These are phyloP conservation scores for Phocoena sinus DNA, from an alignment of 2,113 vertebrate genomes.

Conservation along the genomic window DNA sequence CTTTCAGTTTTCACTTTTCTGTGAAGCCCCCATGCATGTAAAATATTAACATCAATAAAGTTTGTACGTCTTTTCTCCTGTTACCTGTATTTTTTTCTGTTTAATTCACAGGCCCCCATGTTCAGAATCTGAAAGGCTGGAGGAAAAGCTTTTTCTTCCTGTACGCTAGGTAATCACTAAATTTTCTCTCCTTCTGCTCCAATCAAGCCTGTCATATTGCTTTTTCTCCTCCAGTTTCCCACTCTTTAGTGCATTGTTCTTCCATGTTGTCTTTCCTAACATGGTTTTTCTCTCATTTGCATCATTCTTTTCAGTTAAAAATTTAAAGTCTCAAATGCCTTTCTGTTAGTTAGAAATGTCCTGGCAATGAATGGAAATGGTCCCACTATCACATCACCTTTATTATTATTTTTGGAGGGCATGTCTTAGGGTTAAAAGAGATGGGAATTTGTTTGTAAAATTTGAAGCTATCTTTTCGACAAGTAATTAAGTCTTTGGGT, in stretches of 20 bases:
- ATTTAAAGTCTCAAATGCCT: neutral
- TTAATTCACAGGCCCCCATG: neutral
- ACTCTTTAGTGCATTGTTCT: neutral
- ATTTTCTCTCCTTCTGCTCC: neutral
- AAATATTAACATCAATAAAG: neutral
- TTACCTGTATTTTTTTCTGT: neutral
- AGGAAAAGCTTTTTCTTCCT: neutral
- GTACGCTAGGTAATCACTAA: neutral
- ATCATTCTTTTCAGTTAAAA: neutral
- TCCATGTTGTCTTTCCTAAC: neutral
- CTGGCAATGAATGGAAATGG: neutral
- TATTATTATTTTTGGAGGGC: neutral
- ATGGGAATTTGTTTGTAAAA: neutral
- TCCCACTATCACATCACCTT: neutral
- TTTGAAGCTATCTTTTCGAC: neutral
- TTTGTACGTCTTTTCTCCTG: neutral
- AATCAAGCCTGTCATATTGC: neutral
- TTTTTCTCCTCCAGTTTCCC: neutral
- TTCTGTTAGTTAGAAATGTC: neutral
- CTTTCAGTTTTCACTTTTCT: neutral
- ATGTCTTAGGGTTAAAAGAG: neutral
- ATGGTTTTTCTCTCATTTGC: neutral
- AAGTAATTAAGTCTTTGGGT: neutral
- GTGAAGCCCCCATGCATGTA: neutral
- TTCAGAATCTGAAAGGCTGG: neutral